A percentile compares a stretch with the other conserved stretches of the same genome.
These are phyloP conservation scores for Eledona agricola DNA, from an alignment of 2,888 invertebrate genomes.

Conservation along the genomic window DNA sequence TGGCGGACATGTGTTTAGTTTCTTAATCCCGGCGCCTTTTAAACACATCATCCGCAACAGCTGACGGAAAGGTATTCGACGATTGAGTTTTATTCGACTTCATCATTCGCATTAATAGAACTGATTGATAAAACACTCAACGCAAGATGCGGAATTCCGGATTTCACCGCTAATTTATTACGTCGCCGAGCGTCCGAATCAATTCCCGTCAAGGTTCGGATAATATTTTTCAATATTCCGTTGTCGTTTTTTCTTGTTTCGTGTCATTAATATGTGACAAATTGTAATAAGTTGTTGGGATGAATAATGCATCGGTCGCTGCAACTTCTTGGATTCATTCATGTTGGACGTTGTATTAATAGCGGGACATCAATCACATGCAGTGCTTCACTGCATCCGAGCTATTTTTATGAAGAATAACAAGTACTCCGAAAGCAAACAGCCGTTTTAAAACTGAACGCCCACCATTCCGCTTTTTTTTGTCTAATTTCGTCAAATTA, in stretches of 20 bases:
- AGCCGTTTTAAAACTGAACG: too few relatives aligned
- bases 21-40: constrained; percentile 38
- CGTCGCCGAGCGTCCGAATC: constrained; percentile 3
- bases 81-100: constrained; percentile 11
- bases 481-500: too few relatives aligned
- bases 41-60: constrained; percentile 39
- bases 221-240: constrained; percentile 14
- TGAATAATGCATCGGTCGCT: constrained; percentile 31
- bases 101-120: not conserved
- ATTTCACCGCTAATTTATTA: constrained; percentile 10
- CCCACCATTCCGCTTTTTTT: too few relatives aligned
- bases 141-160: not conserved
- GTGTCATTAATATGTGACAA: constrained; percentile 34
- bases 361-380: constrained; percentile 1
- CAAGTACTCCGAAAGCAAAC: not conserved
- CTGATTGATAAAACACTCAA: not conserved
- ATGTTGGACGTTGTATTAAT: constrained; percentile 17
- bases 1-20: constrained; percentile 50
- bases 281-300: constrained; percentile 28
- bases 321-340: constrained; percentile 26
- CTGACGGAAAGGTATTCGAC: constrained; percentile 50
- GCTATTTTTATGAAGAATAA: not conserved
- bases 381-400: constrained; percentile 6
- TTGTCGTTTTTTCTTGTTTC: too few relatives aligned
- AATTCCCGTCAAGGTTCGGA: constrained; percentile 3